Base-by-base conservation (phyloP, 2,888 invertebrate species). In the Halocaridina rubra region DNA sequence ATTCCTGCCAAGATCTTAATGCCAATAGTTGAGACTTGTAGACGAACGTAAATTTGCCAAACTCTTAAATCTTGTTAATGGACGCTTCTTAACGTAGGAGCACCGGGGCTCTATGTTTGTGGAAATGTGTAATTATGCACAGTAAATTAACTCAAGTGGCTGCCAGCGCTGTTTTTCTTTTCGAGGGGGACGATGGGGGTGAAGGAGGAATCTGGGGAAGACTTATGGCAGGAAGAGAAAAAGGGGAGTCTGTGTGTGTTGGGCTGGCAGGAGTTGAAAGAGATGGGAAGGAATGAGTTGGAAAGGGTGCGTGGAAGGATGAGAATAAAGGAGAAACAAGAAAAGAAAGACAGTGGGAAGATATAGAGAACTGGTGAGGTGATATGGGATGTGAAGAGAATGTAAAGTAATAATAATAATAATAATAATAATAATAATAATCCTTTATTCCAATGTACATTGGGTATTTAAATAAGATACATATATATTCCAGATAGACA, bases 71-170 rank as follows among this genome's bases (percentile, higher is more conserved):
- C 53, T 75, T 22, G 53, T 53, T 75, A 75, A 75, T 75, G 57
- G 53, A 46, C 27, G 53, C 24, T 75, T 75, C 46, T 29, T 75
- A 75, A 75, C 75, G 24, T 53, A 27, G 46, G 46, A 75, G 75
- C 75, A 46, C 46, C 46, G 53, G 75, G 75, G 27, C 53, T 53
- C 39, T 75, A 75, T 33, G 46, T 75, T 75, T 53, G 53, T 53
- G n/a, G 27, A 53, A 22, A 75, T 53, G 75, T 75, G 75, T 75
- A 75, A 75, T 46, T 75, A 75, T 75, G 46, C 75, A 75, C 46
- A 46, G 22, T 46, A 75, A 75, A 53, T 75, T 75, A 69, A 69
- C 69, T 69, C 32, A 69, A 69, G 69, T 69, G 75, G 53, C 75
- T 75, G 69, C 69, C 30, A 69, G n/a, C n/a, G 53, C 53, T 53